Evolutionary conservation across 2,113 vertebrate genomes (phyloP).

Genomic region (Proterorhinus semilunaris): DNA sequence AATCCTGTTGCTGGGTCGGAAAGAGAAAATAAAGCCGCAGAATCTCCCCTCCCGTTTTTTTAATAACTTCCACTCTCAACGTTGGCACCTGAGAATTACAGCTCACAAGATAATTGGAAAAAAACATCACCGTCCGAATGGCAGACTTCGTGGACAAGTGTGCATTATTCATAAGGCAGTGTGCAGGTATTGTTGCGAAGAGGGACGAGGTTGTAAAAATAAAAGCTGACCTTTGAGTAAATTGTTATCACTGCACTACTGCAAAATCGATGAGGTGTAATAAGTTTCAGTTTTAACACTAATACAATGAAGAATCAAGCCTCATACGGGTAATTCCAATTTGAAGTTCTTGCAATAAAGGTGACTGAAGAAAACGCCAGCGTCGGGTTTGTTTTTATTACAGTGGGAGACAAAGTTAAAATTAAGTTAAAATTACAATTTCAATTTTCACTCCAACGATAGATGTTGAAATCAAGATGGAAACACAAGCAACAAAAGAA

Average conservation of each 20-base stretch:
- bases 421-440: no score
- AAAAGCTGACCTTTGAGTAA: conserved; percentile 27
- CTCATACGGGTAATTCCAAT: neutral
- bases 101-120: conserved; percentile 65
- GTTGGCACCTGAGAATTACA: conserved; percentile 56
- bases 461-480: no score
- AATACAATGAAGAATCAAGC: neutral
- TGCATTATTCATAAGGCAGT: conserved; percentile 42
- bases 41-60: conserved; percentile 26
- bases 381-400: neutral
- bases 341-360: neutral
- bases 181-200: conserved; percentile 30
- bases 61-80: conserved; percentile 59
- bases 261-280: conserved; percentile 25
- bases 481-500: no score
- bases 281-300: conserved; percentile 3
- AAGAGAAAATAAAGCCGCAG: conserved; percentile 52
- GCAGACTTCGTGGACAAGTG: conserved; percentile 20
- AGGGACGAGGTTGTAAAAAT: conserved; percentile 34
- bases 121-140: conserved; percentile 52
- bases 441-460: no score
- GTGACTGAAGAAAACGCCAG: neutral
- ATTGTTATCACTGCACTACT: conserved; percentile 24
- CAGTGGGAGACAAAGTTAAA: neutral
- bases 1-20: conserved; percentile 46